Percentiles rank a stretch among this genome's conserved stretches.
phyloP scores from a whole-genome alignment of 2,113 vertebrate genomes.

The Picathartes gymnocephalus region DNA sequence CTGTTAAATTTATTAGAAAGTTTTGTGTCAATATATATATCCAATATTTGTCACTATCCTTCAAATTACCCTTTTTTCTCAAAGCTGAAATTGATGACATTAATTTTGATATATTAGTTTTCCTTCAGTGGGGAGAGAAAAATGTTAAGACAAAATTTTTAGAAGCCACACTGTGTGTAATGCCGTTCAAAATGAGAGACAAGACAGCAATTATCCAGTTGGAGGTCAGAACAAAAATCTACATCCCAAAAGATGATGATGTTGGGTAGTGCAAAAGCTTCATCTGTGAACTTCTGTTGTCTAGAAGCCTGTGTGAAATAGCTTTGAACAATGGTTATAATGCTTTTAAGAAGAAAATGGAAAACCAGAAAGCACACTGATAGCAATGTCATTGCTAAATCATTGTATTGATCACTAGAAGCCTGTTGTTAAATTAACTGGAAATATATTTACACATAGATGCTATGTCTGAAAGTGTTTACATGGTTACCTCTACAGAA shows the following conservation, averaged over 20 bases:
- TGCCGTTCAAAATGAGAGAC: not conserved
- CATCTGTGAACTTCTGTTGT: not conserved
- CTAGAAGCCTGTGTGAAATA: not conserved
- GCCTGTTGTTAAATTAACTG: not conserved
- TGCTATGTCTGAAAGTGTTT: not conserved
- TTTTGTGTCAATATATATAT: not conserved
- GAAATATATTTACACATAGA: not conserved
- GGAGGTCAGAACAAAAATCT: not conserved
- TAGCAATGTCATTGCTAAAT: not conserved
- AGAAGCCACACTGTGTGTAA: not conserved
- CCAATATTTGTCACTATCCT: not conserved
- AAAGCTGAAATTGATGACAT: not conserved
- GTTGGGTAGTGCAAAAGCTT: slow-evolving; percentile 1
- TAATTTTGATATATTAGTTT: not conserved
- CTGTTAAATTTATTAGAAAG: not conserved
- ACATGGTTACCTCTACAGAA: not conserved
- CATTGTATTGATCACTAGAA: not conserved
- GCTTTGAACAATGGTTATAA: not conserved
- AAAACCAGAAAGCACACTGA: not conserved
- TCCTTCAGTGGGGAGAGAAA: not conserved
- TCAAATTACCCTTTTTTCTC: not conserved
- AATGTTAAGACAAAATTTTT: not conserved
- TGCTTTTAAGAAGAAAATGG: not conserved
- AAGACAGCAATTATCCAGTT: not conserved
- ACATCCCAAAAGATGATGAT: not conserved